Percentiles rank a stretch among this genome's conserved stretches.
Evolutionary conservation across 2,113 vertebrate species (phyloP).

Genomic region (Thermophis baileyi): DNA sequence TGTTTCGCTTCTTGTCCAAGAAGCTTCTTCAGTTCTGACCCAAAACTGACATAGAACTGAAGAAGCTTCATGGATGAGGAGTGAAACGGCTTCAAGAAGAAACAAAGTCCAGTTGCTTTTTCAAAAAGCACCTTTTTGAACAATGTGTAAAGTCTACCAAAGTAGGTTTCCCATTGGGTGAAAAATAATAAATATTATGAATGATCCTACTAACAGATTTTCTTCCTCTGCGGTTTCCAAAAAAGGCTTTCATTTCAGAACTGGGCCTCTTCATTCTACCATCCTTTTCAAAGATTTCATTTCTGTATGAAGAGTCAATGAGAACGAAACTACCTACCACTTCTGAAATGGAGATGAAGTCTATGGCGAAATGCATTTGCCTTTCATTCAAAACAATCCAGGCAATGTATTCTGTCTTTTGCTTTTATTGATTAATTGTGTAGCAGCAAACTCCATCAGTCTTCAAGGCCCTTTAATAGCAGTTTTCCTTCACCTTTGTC

Average conservation of each 20-base stretch:
- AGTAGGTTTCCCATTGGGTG: neutral
- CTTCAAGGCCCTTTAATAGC: conserved; percentile 44
- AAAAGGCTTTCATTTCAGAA: neutral
- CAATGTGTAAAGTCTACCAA: neutral
- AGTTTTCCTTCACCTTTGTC: conserved; percentile 34
- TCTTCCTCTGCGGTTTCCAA: neutral
- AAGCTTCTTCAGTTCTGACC: too few species aligned
- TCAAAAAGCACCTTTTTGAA: too few species aligned
- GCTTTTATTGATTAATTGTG: conserved; percentile 57
- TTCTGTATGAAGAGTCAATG: neutral
- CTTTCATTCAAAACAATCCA: conserved; percentile 10
- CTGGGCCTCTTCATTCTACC: neutral
- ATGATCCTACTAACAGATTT: neutral
- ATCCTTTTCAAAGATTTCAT: neutral
- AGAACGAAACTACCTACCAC: neutral
- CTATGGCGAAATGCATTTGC: conserved; percentile 32
- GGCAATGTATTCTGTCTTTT: conserved; percentile 48
- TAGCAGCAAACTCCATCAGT: neutral
- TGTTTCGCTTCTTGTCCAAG: too few species aligned
- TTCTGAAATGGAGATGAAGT: fast-evolving
- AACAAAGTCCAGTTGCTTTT: too few species aligned
- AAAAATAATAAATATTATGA: neutral
- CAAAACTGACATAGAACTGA: too few species aligned
- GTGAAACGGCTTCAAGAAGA: too few species aligned
- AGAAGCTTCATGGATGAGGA: too few species aligned